phyloP scores from a whole-genome alignment of 2,888 invertebrate species.

The Kuschelorhynchus macadamiae region DNA sequence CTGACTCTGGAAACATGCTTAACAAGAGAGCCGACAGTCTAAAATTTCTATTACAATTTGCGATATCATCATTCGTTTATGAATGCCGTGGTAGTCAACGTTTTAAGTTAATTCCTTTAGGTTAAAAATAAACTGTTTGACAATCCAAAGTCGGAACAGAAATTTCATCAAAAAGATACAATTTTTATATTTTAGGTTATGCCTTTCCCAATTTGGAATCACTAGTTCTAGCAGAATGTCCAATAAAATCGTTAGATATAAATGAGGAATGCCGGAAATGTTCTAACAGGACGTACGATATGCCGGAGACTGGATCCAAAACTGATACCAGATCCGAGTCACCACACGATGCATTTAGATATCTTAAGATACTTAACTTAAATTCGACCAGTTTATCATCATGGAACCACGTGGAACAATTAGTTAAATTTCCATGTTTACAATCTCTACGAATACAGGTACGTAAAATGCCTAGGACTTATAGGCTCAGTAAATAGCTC shows the following conservation, averaged over 20 bases:
- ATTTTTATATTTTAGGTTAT: slow-evolving; percentile 71
- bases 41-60: too few relatives aligned
- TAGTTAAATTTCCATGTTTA: slow-evolving; percentile 86
- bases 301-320: slow-evolving; percentile 71
- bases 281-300: slow-evolving; percentile 47
- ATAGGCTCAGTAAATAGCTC: too few relatives aligned
- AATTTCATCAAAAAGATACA: too few relatives aligned
- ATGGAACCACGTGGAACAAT: slow-evolving; percentile 91
- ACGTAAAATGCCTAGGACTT: too few relatives aligned
- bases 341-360: slow-evolving; percentile 76
- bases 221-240: slow-evolving; percentile 89
- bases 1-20: too few relatives aligned
- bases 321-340: slow-evolving; percentile 52
- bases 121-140: too few relatives aligned
- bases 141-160: too few relatives aligned
- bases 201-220: slow-evolving; percentile 90
- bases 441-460: slow-evolving; percentile 88
- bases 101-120: too few relatives aligned
- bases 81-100: too few relatives aligned
- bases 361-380: slow-evolving; percentile 83
- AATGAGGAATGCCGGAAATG: slow-evolving; percentile 43
- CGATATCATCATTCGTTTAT: too few relatives aligned
- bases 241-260: slow-evolving; percentile 74
- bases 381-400: slow-evolving; percentile 86
- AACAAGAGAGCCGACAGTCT: too few relatives aligned